A percentile compares a stretch with the other conserved stretches of the same genome.
phyloP scores from a whole-genome alignment of 2,113 vertebrate species.

The Ia io region DNA sequence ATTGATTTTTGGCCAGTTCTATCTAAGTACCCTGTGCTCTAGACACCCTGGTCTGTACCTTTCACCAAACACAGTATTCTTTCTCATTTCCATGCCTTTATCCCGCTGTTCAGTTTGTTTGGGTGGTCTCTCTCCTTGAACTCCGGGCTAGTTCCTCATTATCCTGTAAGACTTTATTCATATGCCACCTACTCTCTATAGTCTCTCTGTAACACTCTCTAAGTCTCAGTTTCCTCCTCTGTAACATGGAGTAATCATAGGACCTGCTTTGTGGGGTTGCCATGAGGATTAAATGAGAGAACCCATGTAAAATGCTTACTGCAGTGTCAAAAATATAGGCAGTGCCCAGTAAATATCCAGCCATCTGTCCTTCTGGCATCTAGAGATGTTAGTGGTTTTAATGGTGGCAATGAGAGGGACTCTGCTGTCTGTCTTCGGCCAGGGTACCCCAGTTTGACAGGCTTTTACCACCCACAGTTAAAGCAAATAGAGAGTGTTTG shows the following conservation, averaged over 20 bases:
- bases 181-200: neutral
- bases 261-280: neutral
- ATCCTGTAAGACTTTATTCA: neutral
- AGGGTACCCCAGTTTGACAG: neutral
- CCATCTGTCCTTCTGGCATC: neutral
- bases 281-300: neutral
- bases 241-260: neutral
- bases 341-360: neutral
- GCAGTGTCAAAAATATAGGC: neutral
- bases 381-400: neutral
- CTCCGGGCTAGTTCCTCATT: neutral
- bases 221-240: neutral
- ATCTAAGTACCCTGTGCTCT: neutral
- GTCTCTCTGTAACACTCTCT: neutral
- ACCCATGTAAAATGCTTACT: neutral
- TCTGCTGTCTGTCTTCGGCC: neutral
- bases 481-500: conserved; percentile 29
- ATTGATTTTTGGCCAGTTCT: neutral
- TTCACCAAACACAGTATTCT: neutral
- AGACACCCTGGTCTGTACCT: neutral
- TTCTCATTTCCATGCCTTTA: neutral
- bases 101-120: neutral
- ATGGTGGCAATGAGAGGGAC: neutral
- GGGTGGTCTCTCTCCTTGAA: neutral
- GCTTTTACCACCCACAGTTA: neutral